Evolutionary conservation across 2,888 invertebrate genomes (phyloP).

Genomic region (Nebria salina): DNA sequence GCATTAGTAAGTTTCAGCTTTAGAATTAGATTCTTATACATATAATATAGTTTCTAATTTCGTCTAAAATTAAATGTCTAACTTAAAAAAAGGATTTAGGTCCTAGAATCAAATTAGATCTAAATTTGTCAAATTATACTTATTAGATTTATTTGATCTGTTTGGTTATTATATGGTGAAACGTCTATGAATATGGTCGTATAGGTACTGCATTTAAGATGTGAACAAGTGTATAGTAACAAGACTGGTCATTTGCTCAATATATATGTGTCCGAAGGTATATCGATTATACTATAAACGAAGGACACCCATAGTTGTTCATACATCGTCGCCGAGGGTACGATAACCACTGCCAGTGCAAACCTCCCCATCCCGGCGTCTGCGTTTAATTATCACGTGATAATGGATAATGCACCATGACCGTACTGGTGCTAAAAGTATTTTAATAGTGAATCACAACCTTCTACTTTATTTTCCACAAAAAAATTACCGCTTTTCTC

Average conservation of each 20-base stretch:
- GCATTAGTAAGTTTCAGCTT: too few species aligned
- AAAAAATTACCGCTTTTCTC: background rate
- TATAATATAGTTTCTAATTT: too few species aligned
- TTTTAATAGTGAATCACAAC: background rate
- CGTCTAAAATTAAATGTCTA: too few species aligned
- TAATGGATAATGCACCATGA: constrained; percentile 17
- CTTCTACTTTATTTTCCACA: background rate
- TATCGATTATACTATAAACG: constrained; percentile 45
- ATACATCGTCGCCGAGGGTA: constrained; percentile 35
- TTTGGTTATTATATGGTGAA: background rate
- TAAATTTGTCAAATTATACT: too few species aligned
- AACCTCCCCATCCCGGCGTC: background rate
- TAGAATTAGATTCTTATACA: too few species aligned
- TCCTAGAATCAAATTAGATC: too few species aligned
- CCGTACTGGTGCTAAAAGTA: background rate
- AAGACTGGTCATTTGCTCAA: constrained; percentile 40
- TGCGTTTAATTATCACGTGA: constrained; percentile 11
- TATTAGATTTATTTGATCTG: background rate
- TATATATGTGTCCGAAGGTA: constrained; percentile 41
- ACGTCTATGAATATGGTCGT: background rate
- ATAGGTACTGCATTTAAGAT: background rate
- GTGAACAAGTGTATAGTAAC: background rate
- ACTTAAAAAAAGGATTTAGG: too few species aligned
- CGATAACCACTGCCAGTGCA: constrained; percentile 23
- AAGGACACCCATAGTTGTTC: constrained; percentile 36